Base-by-base conservation (phyloP, 2,113 vertebrate species). In the Taurulus bubalis region DNA sequence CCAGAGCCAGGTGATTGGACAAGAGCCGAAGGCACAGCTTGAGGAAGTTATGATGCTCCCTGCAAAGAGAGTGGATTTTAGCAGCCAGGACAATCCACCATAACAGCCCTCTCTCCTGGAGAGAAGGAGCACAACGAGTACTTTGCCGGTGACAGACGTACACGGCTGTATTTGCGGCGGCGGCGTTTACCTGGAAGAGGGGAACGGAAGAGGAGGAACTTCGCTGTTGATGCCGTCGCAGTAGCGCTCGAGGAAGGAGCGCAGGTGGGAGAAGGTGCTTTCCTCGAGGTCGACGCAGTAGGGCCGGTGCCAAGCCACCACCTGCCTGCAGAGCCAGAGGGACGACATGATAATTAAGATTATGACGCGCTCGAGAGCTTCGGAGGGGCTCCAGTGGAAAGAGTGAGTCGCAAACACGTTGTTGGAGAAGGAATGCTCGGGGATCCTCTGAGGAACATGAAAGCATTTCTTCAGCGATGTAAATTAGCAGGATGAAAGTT, bases 231-330 rank as follows among this genome's bases (percentile, higher is more conserved):
- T 99, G 90, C 96, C 97, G 75, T 98, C 98, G 75, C 97, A 99
- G 92, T 99, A 99, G 78, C 96, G 96, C 87, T 99, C 98, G 0
- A 99, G 96, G 87, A 99, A 99, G 76, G 96, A 98, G 70, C 98
- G 96, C 62, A 99, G 90, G 82, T 99, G 98, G 0, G 97, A 97
- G 88, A 99, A 99, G 10, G 98, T 99, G 83, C 98, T 99, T 87
- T 99, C 98, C 80, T 99, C 98, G 4, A 99, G 96, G 90, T 99
- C 98, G 0, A 99, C 98, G 9, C 98, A 99, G 85, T 98, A 99
- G 2, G 98, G 98, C 71, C 98, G 92, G 85, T 99, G 98, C 98
- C 98, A 99, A 1, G 98, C 98, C 70, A 99, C 98, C 87, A 99
- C 97, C 90, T 99, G 98, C 82, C 97, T 98, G 74, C 0, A 59